phyloP scores from a whole-genome alignment of 2,888 invertebrate species.

The Eupithecia dodoneata region DNA sequence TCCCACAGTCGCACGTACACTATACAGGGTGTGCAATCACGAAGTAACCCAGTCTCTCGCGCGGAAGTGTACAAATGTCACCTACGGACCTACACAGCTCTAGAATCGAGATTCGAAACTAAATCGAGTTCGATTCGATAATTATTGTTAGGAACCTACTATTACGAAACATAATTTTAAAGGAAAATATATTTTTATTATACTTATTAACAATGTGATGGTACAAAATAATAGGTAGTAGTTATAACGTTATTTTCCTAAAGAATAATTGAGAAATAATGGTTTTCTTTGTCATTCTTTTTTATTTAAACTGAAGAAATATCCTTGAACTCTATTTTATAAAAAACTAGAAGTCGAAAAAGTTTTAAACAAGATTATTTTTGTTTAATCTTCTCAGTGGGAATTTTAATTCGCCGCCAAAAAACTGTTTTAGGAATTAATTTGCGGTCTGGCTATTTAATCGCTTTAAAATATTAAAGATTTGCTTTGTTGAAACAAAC shows the following conservation, averaged over 20 bases:
- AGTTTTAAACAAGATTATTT: constrained; percentile 11
- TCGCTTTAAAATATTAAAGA: constrained; percentile 63
- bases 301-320: neutral
- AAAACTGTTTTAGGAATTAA: constrained; percentile 36
- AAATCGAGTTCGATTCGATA: neutral
- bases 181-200: neutral
- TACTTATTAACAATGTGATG: neutral
- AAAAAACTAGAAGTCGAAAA: neutral
- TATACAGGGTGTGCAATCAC: constrained; percentile 77
- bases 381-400: neutral
- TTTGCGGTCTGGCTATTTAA: constrained; percentile 58
- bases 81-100: constrained; percentile 75
- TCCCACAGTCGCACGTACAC: constrained; percentile 77
- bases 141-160: neutral
- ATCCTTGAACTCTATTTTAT: neutral
- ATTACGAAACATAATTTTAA: neutral
- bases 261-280: neutral
- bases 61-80: constrained; percentile 81
- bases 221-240: neutral
- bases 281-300: neutral
- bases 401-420: constrained; percentile 27
- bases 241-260: neutral
- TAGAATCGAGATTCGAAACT: constrained; percentile 63
- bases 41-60: constrained; percentile 77
- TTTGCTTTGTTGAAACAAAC: constrained; percentile 53